Evolutionary conservation across 2,888 invertebrate species (phyloP), one percentile per base, ranked within the genome.

Genomic region (Monoplex corrugatus): DNA sequence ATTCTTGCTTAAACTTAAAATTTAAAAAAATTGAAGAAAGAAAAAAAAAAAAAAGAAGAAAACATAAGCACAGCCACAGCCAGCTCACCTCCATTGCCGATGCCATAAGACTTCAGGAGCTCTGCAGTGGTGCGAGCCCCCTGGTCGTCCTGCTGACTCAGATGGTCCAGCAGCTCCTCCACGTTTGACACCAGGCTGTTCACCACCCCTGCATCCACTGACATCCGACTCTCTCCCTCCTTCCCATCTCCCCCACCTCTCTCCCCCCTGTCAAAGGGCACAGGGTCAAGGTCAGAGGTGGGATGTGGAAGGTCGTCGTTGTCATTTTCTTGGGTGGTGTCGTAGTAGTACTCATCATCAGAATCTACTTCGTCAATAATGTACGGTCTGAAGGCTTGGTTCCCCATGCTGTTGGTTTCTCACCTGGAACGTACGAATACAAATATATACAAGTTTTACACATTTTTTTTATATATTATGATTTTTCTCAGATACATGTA

Each of bases 141-240:
- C 83, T 92, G 87, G 87, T 89, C 92, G 85, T 92, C 90, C 87
- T 92, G 88, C 32, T 91, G 90, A 72, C 91, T 87, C 38, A 93
- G 90, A 82, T 92, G 91, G n/a, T 87, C 89, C 50, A 93, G 86
- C 35, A 92, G 68, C 87, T 92, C 93, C 84, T 93, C 93, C 13
- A 93, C 93, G 43, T 91, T 89, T n/a, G 84, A 57, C 32, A 91
- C 90, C 86, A 91, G 87, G 35, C 84, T 89, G 45, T 87, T 88
- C 45, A 91, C 87, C 38, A 91, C 44, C n/a, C 50, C 75, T 2
- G 88, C 88, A 57, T 90, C 90, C 72, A 89, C 91, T 1, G 72
- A 28, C 83, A 84, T 72, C 40, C 3, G 43, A 16, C 72, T 32
- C n/a, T 40, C 84, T 0, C 63, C 38, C 32, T 19, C 84, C 68